Conservation (phyloP, 1,140 invertebrate species). For the Plectrocnemia conspersa region DNA sequence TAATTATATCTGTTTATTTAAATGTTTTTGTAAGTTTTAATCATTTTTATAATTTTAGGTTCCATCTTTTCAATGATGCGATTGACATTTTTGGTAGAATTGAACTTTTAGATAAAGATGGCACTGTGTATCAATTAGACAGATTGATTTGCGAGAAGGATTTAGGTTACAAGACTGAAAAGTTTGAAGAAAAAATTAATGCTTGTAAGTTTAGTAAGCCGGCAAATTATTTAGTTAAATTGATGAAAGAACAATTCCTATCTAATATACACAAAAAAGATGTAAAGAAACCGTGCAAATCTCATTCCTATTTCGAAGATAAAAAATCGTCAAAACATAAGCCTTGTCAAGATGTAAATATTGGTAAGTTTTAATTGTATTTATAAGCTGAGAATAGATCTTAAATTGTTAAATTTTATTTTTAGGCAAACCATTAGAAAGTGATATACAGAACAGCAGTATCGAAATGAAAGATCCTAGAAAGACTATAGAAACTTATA, state of each 20-base stretch:
- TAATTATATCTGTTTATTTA: not conserved
- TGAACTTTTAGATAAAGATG: not conserved
- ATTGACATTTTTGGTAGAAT: not conserved
- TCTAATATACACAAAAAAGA: too few species aligned
- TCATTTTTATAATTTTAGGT: not conserved
- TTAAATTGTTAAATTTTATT: too few species aligned
- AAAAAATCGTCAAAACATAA: not conserved
- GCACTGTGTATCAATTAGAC: not conserved
- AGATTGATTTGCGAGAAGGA: not conserved
- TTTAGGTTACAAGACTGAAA: not conserved
- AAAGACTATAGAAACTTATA: not conserved
- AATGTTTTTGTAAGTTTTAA: not conserved
- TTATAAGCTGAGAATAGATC: too few species aligned
- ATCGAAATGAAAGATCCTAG: not conserved
- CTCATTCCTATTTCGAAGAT: not conserved
- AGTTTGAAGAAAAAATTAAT: too few species aligned
- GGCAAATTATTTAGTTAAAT: too few species aligned
- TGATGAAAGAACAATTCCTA: too few species aligned
- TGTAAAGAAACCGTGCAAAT: too few species aligned
- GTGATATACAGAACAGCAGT: not conserved
- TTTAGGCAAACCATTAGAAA: not conserved
- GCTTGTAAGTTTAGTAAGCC: too few species aligned
- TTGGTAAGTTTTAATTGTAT: too few species aligned
- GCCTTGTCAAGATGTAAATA: too few species aligned
- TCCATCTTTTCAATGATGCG: not conserved